A percentile compares a stretch with the other conserved stretches of the same genome.
Evolutionary conservation across 2,888 invertebrate species (phyloP).

Genomic region (Heteropelma amictum): DNA sequence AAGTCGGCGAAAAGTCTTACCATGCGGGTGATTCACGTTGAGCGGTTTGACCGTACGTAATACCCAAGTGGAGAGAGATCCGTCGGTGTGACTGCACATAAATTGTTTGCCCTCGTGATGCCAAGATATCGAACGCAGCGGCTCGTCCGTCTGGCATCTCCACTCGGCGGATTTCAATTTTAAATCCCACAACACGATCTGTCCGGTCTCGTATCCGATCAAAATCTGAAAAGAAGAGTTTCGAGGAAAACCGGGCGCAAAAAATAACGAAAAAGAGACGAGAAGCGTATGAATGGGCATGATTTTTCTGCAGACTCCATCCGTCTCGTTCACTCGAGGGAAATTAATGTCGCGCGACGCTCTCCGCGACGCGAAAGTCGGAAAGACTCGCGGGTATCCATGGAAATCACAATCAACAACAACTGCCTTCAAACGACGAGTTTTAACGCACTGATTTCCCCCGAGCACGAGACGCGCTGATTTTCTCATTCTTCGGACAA

Average conservation of each 20-base stretch:
- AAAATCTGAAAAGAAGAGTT: slow-evolving; percentile 85
- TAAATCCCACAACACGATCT: slow-evolving; percentile 97
- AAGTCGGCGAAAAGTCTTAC: slow-evolving; percentile 79
- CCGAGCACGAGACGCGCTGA: slow-evolving; percentile 1
- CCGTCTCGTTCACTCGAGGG: slow-evolving; percentile 23
- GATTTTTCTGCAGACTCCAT: neutral
- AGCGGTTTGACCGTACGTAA: slow-evolving; percentile 88
- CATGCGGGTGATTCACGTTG: slow-evolving; percentile 93
- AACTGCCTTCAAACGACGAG: neutral
- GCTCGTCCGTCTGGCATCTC: slow-evolving; percentile 88
- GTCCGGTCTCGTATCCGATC: slow-evolving; percentile 97
- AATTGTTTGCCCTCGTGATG: slow-evolving; percentile 99
- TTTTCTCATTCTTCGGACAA: slow-evolving; percentile 11
- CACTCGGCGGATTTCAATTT: slow-evolving; percentile 91
- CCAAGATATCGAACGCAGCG: slow-evolving; percentile 94
- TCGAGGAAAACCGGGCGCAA: neutral
- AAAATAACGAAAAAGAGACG: neutral
- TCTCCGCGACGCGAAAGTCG: neutral
- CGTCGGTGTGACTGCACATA: slow-evolving; percentile 97
- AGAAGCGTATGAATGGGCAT: neutral
- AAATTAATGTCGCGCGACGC: slow-evolving; percentile 38
- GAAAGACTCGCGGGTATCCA: neutral
- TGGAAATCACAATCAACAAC: slow-evolving; percentile 13
- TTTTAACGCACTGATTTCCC: slow-evolving; percentile 26
- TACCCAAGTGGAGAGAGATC: slow-evolving; percentile 96